Conservation (phyloP, 2,888 invertebrate species). For the Muscina levida region DNA sequence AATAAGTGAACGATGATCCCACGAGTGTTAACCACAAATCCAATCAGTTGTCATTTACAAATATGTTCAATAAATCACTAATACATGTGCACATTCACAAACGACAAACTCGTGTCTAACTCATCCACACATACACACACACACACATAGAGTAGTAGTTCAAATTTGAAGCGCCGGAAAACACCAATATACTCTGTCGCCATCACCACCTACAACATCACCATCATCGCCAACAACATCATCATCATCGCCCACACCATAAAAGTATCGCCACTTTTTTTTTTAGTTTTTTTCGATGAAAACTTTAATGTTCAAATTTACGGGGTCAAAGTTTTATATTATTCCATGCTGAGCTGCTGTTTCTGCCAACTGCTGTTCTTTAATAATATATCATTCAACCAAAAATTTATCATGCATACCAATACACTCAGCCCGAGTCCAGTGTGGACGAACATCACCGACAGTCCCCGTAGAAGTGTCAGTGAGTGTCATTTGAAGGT, state of each 20-base stretch:
- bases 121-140: slow-evolving; percentile 26
- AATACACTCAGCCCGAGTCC: slow-evolving; percentile 4
- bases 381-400: slow-evolving; percentile 51
- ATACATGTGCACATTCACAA: slow-evolving; percentile 45
- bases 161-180: no score
- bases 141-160: no score
- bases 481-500: slow-evolving; percentile 62
- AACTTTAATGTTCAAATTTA: slow-evolving; percentile 3
- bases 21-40: slow-evolving; percentile 45
- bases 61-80: slow-evolving; percentile 66
- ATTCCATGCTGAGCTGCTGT: background rate
- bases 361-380: slow-evolving; percentile 50
- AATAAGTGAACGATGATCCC: no score
- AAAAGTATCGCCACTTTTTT: slow-evolving; percentile 61
- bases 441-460: slow-evolving; percentile 12
- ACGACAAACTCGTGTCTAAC: slow-evolving; percentile 20
- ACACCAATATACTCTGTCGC: background rate
- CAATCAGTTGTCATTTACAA: slow-evolving; percentile 64
- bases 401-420: slow-evolving; percentile 54
- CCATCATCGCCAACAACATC: slow-evolving; percentile 52
- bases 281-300: no score
- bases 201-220: slow-evolving; percentile 29
- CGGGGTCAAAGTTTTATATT: slow-evolving; percentile 23
- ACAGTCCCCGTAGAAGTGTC: slow-evolving; percentile 39
- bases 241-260: slow-evolving; percentile 50